Conservation (phyloP, 2,888 invertebrate genomes). For the Cheilosia vernalis region DNA sequence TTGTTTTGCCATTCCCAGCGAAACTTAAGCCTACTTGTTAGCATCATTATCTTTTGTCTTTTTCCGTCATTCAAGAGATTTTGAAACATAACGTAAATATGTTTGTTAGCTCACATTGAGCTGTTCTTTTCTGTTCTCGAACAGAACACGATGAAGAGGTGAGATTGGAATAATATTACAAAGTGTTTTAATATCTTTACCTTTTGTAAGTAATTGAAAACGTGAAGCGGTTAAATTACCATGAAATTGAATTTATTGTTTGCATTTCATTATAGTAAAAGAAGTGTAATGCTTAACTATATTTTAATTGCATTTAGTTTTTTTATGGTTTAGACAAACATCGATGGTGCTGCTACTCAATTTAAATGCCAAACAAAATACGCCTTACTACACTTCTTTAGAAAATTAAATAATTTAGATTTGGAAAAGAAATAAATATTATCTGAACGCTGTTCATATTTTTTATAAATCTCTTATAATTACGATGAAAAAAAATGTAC, state of each 20-base stretch:
- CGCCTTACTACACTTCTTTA: slow-evolving; percentile 12
- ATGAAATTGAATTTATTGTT: not conserved
- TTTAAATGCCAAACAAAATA: slow-evolving; percentile 45
- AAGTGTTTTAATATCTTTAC: not conserved
- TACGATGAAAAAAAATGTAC: slow-evolving; percentile 37
- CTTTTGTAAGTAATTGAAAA: not conserved
- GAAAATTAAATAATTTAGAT: not conserved
- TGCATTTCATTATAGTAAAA: slow-evolving; percentile 1
- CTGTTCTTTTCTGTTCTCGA: not conserved
- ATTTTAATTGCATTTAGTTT: slow-evolving; percentile 3
- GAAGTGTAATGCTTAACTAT: slow-evolving; percentile 7
- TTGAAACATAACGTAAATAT: slow-evolving; percentile 40
- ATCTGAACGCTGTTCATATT: slow-evolving; percentile 30
- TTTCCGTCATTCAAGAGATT: slow-evolving; percentile 66
- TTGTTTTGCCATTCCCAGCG: slow-evolving; percentile 72
- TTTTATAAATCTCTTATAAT: slow-evolving; percentile 24
- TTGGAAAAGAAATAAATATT: not conserved
- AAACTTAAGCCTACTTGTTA: slow-evolving; percentile 70
- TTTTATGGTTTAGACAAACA: not conserved
- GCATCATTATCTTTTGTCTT: slow-evolving; percentile 75
- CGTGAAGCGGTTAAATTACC: slow-evolving; percentile 2
- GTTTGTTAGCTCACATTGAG: slow-evolving; percentile 38
- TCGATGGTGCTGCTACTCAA: slow-evolving; percentile 27
- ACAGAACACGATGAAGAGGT: slow-evolving; percentile 2
- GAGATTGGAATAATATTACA: slow-evolving; percentile 4